A percentile compares a stretch with the other conserved stretches of the same genome.
These are phyloP conservation scores for Notolabrus celidotus DNA, from an alignment of 2,797 vertebrate species.

Conservation along the genomic window DNA sequence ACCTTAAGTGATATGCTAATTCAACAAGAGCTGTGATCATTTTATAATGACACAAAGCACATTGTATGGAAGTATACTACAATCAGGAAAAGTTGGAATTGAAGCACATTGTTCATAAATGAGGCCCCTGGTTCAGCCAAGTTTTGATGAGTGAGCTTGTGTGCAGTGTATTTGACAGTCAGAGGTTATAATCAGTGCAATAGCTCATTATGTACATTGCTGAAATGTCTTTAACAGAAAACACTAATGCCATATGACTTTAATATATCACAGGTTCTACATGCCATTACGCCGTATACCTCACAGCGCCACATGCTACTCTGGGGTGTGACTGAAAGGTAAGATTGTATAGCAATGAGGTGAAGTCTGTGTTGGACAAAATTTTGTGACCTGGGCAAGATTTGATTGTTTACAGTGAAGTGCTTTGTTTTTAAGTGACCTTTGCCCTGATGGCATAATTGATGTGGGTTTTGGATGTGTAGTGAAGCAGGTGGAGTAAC, in stretches of 20 bases:
- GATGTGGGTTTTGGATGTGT: constrained; percentile 40
- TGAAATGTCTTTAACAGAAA: constrained; percentile 41
- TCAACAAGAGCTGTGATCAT: constrained; percentile 33
- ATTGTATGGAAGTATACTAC: constrained; percentile 41
- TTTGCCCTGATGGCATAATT: constrained; percentile 63
- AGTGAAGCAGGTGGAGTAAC: constrained; percentile 27
- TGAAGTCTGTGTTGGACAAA: constrained; percentile 41
- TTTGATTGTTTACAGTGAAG: constrained; percentile 70
- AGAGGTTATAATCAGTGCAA: constrained; percentile 62
- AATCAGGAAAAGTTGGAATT: constrained; percentile 44
- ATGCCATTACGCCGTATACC: constrained; percentile 63
- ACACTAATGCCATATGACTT: constrained; percentile 47
- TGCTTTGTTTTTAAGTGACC: constrained; percentile 79
- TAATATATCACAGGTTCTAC: constrained; percentile 55
- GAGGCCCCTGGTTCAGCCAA: constrained; percentile 38
- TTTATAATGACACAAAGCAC: constrained; percentile 51
- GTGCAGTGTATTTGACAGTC: constrained; percentile 47
- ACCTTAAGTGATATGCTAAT: constrained; percentile 20
- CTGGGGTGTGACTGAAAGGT: constrained; percentile 43
- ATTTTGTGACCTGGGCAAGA: constrained; percentile 33
- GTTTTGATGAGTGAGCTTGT: constrained; percentile 25
- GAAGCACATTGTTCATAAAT: constrained; percentile 54
- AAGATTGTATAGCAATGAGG: constrained; percentile 48
- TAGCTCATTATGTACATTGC: constrained; percentile 59
- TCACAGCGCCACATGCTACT: constrained; percentile 65